Conservation (phyloP, 1,140 invertebrate species). For the Danaus melanippus region DNA sequence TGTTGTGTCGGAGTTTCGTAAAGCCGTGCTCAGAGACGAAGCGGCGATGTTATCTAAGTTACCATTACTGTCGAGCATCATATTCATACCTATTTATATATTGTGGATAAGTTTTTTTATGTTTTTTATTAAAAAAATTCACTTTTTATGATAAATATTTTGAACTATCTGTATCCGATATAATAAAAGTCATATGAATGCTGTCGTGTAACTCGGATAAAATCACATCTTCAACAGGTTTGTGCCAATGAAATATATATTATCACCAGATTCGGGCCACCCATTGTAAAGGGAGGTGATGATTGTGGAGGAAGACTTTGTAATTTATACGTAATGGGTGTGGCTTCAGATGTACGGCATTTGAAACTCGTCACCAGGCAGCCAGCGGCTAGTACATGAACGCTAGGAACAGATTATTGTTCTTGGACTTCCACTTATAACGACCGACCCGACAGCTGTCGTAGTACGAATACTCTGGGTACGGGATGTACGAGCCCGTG, state of each 20-base stretch:
- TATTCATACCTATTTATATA: too few relatives aligned
- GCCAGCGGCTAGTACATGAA: conserved; percentile 66
- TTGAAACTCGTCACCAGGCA: conserved; percentile 62
- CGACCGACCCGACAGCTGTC: conserved; percentile 36
- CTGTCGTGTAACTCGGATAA: too few relatives aligned
- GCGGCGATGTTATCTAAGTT: not conserved
- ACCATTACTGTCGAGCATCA: too few relatives aligned
- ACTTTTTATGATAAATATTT: too few relatives aligned
- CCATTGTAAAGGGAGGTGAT: conserved; percentile 53
- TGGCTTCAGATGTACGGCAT: conserved; percentile 61
- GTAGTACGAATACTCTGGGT: conserved; percentile 56
- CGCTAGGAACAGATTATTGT: conserved; percentile 67
- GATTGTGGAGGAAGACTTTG: conserved; percentile 24
- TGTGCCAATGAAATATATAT: conserved; percentile 56
- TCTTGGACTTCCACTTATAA: conserved; percentile 43
- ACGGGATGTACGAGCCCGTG: conserved; percentile 51
- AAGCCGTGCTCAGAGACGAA: conserved; percentile 51
- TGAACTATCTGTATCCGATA: too few relatives aligned
- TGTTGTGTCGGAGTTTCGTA: conserved; percentile 64
- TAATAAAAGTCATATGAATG: too few relatives aligned
- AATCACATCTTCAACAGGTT: too few relatives aligned
- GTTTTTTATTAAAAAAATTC: too few relatives aligned
- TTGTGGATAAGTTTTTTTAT: too few relatives aligned
- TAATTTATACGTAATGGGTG: conserved; percentile 28
- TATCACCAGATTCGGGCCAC: conserved; percentile 67